Evolutionary conservation across 37 sponge, comb jelly and placozoan species (phyloP).

Genomic region (Crambe crambe): DNA sequence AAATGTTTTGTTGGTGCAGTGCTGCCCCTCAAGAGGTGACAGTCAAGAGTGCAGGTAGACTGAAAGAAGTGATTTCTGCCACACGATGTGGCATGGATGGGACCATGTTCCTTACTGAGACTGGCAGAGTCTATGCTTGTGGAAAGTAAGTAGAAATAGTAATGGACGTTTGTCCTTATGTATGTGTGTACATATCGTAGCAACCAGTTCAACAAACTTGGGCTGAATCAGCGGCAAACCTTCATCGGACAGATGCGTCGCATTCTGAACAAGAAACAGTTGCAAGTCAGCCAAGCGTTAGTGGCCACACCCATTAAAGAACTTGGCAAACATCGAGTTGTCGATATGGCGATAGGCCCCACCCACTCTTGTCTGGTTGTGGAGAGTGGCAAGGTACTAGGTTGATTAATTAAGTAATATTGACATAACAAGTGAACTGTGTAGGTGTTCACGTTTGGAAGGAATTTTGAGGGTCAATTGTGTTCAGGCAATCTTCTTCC

Average conservation of each 20-base stretch:
- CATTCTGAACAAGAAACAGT: slow-evolving; percentile 69
- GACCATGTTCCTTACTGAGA: slow-evolving; percentile 90
- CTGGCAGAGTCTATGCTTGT: slow-evolving; percentile 84
- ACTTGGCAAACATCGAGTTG: slow-evolving; percentile 81
- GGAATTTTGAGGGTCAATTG: slow-evolving; percentile 91
- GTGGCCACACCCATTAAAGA: slow-evolving; percentile 80
- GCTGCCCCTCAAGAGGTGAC: slow-evolving; percentile 28
- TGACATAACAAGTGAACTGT: not conserved
- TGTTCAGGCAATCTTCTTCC: slow-evolving; percentile 62
- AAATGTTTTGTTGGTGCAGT: too few relatives aligned
- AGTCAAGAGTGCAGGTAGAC: slow-evolving; percentile 27
- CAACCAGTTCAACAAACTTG: slow-evolving; percentile 92
- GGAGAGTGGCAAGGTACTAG: slow-evolving; percentile 66
- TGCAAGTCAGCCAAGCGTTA: slow-evolving; percentile 55
- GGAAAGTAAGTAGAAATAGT: slow-evolving; percentile 94
- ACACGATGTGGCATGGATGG: slow-evolving; percentile 92
- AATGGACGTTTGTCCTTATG: too few relatives aligned
- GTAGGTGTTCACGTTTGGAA: slow-evolving; percentile 87
- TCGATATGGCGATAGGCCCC: slow-evolving; percentile 87
- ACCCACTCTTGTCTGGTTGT: slow-evolving; percentile 87
- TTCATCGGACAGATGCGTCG: slow-evolving; percentile 90
- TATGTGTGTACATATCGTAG: too few relatives aligned
- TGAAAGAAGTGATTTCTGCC: slow-evolving; percentile 38
- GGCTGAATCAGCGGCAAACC: slow-evolving; percentile 90
- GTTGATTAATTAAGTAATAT: not conserved